Evolutionary conservation across 2,888 invertebrate species (phyloP).

Genomic region (Aproaerema taeniolella): DNA sequence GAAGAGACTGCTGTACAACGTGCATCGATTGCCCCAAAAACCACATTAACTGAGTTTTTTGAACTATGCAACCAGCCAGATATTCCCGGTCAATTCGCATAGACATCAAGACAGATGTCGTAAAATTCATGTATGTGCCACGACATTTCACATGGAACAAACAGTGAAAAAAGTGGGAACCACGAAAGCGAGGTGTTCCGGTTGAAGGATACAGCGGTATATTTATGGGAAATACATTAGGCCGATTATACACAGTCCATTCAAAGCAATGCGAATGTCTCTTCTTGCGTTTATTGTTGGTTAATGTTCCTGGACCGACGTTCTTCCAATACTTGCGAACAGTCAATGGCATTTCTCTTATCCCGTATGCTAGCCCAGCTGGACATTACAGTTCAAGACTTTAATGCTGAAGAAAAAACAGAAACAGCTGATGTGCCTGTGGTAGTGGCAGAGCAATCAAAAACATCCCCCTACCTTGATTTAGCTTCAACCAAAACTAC

Average conservation of each 20-base stretch:
- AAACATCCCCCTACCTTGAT: too few species aligned
- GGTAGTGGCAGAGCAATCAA: too few species aligned
- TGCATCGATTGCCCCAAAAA: constrained; percentile 15
- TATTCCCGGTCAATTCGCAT: too few species aligned
- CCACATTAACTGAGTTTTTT: constrained; percentile 24
- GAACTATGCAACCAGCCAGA: constrained; percentile 21
- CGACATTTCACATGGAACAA: constrained; percentile 18
- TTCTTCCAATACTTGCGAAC: constrained; percentile 19
- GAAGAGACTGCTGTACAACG: constrained; percentile 16
- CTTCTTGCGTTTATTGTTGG: constrained; percentile 21
- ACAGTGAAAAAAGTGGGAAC: constrained; percentile 17
- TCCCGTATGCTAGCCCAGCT: too few species aligned
- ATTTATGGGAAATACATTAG: constrained; percentile 20
- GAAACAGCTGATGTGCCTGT: too few species aligned
- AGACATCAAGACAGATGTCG: constrained; percentile 23
- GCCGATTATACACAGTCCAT: constrained; percentile 24
- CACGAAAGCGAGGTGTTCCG: constrained; percentile 22
- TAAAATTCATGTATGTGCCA: constrained; percentile 21
- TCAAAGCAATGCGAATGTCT: constrained; percentile 24
- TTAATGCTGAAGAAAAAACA: too few species aligned
- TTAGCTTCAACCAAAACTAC: too few species aligned
- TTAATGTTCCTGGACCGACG: constrained; percentile 23
- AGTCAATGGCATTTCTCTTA: too few species aligned
- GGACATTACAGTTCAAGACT: too few species aligned
- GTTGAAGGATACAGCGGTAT: constrained; percentile 20